phyloP scores from a whole-genome alignment of 2,113 vertebrate species.

The Hirundichthys speculiger region DNA sequence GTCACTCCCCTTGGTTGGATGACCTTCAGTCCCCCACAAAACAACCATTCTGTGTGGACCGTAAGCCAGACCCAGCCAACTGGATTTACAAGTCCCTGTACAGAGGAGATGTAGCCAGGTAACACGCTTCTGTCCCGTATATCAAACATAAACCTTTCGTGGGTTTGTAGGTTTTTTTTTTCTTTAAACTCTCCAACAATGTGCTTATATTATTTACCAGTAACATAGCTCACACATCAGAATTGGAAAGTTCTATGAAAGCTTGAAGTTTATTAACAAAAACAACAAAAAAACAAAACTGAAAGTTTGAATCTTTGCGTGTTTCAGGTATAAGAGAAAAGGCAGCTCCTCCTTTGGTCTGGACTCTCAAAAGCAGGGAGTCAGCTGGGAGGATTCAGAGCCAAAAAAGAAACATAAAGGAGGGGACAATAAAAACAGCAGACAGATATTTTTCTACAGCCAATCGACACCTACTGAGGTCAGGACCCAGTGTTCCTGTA shows the following conservation, averaged over 20 bases:
- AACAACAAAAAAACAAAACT: no score
- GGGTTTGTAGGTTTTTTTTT: not conserved
- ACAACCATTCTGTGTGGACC: constrained; percentile 87
- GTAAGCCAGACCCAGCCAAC: constrained; percentile 89
- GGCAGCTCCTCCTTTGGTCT: constrained; percentile 89
- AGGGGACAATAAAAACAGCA: constrained; percentile 37
- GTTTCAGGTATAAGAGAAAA: constrained; percentile 89
- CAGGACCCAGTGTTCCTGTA: constrained; percentile 49
- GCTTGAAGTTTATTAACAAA: no score
- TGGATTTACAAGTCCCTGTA: constrained; percentile 97
- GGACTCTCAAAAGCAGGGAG: constrained; percentile 81
- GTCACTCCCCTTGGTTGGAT: constrained; percentile 87
- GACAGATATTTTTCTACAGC: constrained; percentile 87
- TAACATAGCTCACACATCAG: not conserved
- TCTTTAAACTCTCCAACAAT: no score
- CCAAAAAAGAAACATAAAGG: constrained; percentile 73
- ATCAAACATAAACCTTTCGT: not conserved
- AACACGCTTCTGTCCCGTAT: constrained; percentile 26
- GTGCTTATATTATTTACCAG: not conserved
- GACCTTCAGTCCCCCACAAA: constrained; percentile 79
- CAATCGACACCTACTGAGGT: constrained; percentile 77
- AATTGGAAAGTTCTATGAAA: no score
- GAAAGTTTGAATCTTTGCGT: not conserved
- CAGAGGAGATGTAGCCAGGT: constrained; percentile 92
- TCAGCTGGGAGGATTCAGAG: constrained; percentile 84